phyloP scores from a whole-genome alignment of 1,140 invertebrate species.

The Nylanderia fulva region DNA sequence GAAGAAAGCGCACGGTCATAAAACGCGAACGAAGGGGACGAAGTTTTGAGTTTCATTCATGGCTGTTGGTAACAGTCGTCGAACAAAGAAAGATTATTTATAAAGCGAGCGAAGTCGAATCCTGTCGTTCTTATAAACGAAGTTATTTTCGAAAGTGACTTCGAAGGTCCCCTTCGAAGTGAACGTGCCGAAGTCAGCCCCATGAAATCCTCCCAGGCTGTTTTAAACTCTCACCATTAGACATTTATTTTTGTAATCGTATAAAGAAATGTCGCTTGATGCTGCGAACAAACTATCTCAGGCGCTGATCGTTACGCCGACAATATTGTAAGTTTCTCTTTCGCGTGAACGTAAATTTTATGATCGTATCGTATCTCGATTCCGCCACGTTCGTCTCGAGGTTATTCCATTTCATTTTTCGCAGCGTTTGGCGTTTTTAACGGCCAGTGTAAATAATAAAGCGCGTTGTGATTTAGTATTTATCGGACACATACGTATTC shows the following conservation, averaged over 20 bases:
- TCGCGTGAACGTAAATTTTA: conserved; percentile 44
- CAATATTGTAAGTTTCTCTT: conserved; percentile 58
- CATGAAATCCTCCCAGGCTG: conserved; percentile 5
- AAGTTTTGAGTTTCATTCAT: conserved; percentile 47
- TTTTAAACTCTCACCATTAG: conserved; percentile 31
- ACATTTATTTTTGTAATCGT: conserved; percentile 42
- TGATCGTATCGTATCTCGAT: background rate
- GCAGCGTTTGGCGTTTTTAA: background rate
- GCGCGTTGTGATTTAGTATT: background rate
- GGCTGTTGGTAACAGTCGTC: conserved; percentile 17
- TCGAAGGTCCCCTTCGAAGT: background rate
- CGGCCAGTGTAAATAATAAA: conserved; percentile 23
- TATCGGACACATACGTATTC: background rate
- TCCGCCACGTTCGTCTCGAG: background rate
- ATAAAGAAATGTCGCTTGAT: conserved; percentile 39
- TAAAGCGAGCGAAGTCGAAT: conserved; percentile 43
- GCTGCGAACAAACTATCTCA: background rate
- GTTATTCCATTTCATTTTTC: conserved; percentile 34
- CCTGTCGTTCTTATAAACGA: conserved; percentile 51
- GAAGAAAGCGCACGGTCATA: conserved; percentile 25
- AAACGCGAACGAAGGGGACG: conserved; percentile 33
- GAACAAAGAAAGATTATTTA: conserved; percentile 59
- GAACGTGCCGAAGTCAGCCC: background rate
- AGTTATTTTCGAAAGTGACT: conserved; percentile 57
- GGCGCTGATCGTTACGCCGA: conserved; percentile 23